A percentile compares a stretch with the other conserved stretches of the same genome.
Evolutionary conservation across 2,797 vertebrate genomes (phyloP).

Genomic region (Sebastes minor): DNA sequence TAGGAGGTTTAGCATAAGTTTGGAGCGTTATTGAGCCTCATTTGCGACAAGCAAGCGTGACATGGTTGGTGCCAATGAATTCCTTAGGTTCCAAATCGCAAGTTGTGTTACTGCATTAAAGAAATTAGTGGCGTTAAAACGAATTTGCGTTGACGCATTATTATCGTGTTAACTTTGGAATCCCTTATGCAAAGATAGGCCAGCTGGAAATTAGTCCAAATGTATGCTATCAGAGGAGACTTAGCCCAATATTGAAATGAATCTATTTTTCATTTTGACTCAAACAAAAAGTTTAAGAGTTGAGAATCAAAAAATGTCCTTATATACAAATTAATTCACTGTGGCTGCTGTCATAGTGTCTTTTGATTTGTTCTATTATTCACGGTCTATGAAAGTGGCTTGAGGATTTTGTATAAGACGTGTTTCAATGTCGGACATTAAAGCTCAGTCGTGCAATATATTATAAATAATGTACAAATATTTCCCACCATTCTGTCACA

Average conservation of each 20-base stretch:
- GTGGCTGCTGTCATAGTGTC: background rate
- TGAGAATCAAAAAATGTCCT: background rate
- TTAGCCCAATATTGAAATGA: background rate
- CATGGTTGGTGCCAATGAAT: too few relatives aligned
- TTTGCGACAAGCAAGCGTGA: too few relatives aligned
- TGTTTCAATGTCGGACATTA: background rate
- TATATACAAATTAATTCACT: background rate
- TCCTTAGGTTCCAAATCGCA: too few relatives aligned
- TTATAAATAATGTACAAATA: background rate
- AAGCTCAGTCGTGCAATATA: background rate
- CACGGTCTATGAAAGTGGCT: background rate
- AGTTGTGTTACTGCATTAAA: too few relatives aligned
- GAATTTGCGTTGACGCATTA: accelerated
- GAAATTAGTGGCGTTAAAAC: too few relatives aligned
- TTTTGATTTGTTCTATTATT: background rate
- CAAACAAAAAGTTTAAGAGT: background rate
- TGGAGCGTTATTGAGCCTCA: too few relatives aligned
- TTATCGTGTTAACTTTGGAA: too few relatives aligned
- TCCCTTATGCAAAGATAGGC: background rate
- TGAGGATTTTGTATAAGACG: background rate
- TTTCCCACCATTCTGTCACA: background rate
- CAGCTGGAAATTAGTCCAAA: background rate
- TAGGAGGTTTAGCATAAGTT: too few relatives aligned
- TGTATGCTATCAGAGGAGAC: background rate
- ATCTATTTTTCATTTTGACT: background rate